phyloP scores from a whole-genome alignment of 2,888 invertebrate genomes.

The Lithophane semibrunnea region DNA sequence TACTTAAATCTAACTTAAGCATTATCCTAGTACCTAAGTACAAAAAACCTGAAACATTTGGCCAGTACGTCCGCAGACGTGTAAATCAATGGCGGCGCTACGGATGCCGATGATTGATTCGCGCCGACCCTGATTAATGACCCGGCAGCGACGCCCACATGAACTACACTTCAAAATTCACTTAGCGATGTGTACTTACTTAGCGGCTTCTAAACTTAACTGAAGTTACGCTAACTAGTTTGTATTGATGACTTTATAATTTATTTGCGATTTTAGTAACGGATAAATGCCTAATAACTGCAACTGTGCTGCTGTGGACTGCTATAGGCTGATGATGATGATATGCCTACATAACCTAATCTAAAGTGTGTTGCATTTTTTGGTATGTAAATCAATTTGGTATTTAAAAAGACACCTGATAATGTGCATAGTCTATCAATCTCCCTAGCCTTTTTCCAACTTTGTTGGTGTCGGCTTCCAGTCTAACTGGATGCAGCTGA shows the following conservation, averaged over 20 bases:
- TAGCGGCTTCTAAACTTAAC: constrained; percentile 53
- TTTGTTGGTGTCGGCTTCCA: no score
- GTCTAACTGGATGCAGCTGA: no score
- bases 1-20: neutral
- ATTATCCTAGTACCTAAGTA: neutral
- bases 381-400: neutral
- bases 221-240: constrained; percentile 54
- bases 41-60: constrained; percentile 14
- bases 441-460: no score
- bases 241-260: constrained; percentile 57
- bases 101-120: constrained; percentile 66
- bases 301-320: no score
- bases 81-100: constrained; percentile 58
- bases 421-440: neutral
- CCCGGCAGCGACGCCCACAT: constrained; percentile 64
- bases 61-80: constrained; percentile 12
- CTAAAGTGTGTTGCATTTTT: neutral
- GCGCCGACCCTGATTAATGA: constrained; percentile 72
- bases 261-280: constrained; percentile 37
- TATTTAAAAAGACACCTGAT: neutral
- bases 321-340: no score
- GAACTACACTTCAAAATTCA: constrained; percentile 72
- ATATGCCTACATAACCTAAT: neutral
- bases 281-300: neutral
- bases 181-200: constrained; percentile 66